These are phyloP conservation scores for Sebastes taczanowskii DNA, from an alignment of 2,797 vertebrate genomes.

Conservation along the genomic window DNA sequence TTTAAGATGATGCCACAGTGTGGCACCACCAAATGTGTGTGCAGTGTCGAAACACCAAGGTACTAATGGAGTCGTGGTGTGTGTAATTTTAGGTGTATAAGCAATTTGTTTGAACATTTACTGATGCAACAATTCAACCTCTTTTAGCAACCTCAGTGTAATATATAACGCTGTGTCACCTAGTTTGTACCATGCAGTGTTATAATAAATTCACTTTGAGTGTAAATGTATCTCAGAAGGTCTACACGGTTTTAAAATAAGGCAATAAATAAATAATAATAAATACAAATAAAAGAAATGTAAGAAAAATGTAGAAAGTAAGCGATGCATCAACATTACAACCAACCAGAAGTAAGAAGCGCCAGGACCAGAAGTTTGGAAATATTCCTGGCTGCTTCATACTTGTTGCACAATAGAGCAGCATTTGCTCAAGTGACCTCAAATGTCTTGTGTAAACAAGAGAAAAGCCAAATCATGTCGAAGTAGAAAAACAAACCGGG, in stretches of 20 bases:
- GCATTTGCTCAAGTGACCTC: not conserved
- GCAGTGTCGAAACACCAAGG: not conserved
- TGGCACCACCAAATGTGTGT: not conserved
- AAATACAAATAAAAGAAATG: too few relatives aligned
- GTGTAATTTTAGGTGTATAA: not conserved
- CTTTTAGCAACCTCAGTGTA: not conserved
- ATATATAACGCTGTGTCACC: not conserved
- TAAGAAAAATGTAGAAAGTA: not conserved
- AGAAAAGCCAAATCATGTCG: not conserved
- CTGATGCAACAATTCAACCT: not conserved
- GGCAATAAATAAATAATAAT: too few relatives aligned
- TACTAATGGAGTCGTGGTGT: not conserved
- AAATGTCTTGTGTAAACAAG: not conserved
- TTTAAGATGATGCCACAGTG: not conserved
- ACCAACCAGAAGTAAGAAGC: not conserved
- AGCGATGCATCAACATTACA: not conserved
- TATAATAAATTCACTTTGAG: not conserved
- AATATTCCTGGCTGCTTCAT: not conserved
- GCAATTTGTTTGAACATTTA: not conserved
- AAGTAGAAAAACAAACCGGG: not conserved
- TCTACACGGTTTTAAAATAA: not conserved
- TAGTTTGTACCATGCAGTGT: not conserved
- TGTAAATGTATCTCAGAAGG: not conserved
- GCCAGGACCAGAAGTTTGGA: not conserved
- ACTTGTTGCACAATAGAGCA: not conserved